A percentile compares a stretch with the other conserved stretches of the same genome.
These are phyloP conservation scores for Melinaea menophilus DNA, from an alignment of 2,888 invertebrate genomes.

Conservation along the genomic window DNA sequence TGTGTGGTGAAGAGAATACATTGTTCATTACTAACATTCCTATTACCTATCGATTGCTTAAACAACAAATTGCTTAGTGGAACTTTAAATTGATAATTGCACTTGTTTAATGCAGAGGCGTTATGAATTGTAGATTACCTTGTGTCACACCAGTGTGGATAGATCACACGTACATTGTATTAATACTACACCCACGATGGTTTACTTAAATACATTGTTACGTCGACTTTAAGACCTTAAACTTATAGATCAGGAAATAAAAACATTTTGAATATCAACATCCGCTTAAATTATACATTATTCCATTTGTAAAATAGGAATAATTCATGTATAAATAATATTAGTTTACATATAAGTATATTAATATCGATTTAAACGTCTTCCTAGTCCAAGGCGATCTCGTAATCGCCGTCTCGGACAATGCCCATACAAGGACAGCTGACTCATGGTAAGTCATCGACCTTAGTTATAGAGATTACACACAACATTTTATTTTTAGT, in stretches of 20 bases:
- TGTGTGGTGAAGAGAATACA: not conserved
- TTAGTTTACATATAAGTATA: not conserved
- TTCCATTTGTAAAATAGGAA: too few species aligned
- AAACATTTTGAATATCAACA: too few species aligned
- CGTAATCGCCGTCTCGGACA: conserved; percentile 30
- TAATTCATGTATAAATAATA: not conserved
- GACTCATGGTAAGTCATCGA: conserved; percentile 56
- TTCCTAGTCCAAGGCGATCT: conserved; percentile 27
- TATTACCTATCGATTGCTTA: not conserved
- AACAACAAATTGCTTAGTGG: too few species aligned
- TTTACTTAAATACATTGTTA: not conserved
- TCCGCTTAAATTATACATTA: too few species aligned
- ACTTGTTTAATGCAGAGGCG: not conserved
- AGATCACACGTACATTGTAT: not conserved
- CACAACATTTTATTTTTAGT: not conserved
- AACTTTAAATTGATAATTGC: not conserved
- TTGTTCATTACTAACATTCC: not conserved
- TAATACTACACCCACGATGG: not conserved
- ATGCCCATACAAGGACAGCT: conserved; percentile 47
- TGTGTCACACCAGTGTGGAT: too few species aligned
- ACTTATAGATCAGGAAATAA: not conserved
- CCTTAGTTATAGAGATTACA: conserved; percentile 40
- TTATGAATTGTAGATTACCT: not conserved
- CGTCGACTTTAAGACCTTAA: not conserved
- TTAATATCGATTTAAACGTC: conserved; percentile 8